A percentile compares a stretch with the other conserved stretches of the same genome.
phyloP scores from a whole-genome alignment of 2,113 vertebrate species.

The Tragelaphus buxtoni region DNA sequence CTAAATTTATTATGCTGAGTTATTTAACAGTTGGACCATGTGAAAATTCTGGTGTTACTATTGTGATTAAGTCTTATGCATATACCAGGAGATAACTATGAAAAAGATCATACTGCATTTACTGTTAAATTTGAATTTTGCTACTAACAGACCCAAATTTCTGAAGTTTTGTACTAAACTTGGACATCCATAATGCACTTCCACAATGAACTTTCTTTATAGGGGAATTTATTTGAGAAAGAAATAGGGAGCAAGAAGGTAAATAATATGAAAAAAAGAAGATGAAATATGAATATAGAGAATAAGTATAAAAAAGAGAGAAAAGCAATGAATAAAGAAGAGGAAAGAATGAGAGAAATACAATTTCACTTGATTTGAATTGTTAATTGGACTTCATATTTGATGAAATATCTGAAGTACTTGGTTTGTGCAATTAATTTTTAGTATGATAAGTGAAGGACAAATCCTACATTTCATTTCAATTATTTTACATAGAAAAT shows the following conservation, averaged over 20 bases:
- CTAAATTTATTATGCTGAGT: conserved; percentile 52
- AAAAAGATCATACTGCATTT: not conserved
- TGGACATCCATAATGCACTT: not conserved
- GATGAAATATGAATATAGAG: not conserved
- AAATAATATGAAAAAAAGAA: not conserved
- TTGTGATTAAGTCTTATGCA: not conserved
- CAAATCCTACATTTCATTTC: conserved; percentile 35
- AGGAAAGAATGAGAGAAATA: not conserved
- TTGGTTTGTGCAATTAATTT: not conserved
- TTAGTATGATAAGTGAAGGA: not conserved
- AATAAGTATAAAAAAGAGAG: not conserved
- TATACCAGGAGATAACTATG: not conserved
- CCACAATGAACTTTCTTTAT: not conserved
- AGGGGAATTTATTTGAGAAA: not conserved
- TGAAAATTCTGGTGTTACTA: conserved; percentile 30
- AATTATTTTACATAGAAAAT: conserved; percentile 44
- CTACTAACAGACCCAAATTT: not conserved
- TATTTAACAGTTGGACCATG: conserved; percentile 61
- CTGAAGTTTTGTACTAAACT: not conserved
- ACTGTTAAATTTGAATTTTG: conserved; percentile 7
- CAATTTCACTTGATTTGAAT: not conserved
- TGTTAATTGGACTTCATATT: not conserved
- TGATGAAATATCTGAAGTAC: conserved; percentile 8
- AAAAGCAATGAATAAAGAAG: not conserved
- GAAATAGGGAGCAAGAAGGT: not conserved